phyloP scores from a whole-genome alignment of 2,888 invertebrate genomes.

The Lacanobia oleracea region DNA sequence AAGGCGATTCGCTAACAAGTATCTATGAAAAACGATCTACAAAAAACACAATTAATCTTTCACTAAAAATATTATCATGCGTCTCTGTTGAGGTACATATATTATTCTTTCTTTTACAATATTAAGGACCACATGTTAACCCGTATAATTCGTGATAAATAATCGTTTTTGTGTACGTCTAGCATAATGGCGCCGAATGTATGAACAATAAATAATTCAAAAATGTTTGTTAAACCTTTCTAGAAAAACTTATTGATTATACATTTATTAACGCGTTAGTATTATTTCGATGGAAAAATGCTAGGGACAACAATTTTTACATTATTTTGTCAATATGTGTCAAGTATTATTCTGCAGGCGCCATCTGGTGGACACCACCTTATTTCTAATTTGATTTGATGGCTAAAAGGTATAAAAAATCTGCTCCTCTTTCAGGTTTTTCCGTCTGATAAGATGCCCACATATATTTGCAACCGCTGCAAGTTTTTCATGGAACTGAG shows the following conservation, averaged over 20 bases:
- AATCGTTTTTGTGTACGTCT: slow-evolving; percentile 36
- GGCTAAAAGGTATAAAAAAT: background rate
- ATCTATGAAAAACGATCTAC: slow-evolving; percentile 91
- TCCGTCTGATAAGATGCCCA: slow-evolving; percentile 94
- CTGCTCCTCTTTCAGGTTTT: slow-evolving; percentile 84
- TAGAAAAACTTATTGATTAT: background rate
- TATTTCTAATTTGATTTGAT: background rate
- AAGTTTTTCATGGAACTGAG: slow-evolving; percentile 92
- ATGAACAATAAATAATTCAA: slow-evolving; percentile 2
- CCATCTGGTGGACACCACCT: slow-evolving; percentile 63
- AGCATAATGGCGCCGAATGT: slow-evolving; percentile 64
- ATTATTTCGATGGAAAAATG: background rate
- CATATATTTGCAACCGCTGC: slow-evolving; percentile 93
- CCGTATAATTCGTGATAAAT: slow-evolving; percentile 12
- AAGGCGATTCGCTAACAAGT: slow-evolving; percentile 91
- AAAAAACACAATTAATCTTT: slow-evolving; percentile 92
- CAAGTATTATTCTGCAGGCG: slow-evolving; percentile 55
- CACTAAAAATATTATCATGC: slow-evolving; percentile 94
- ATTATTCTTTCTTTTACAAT: slow-evolving; percentile 35
- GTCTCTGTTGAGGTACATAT: slow-evolving; percentile 93
- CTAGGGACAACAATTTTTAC: background rate
- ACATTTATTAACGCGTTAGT: background rate
- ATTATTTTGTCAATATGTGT: slow-evolving; percentile 14
- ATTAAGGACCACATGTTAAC: slow-evolving; percentile 9
- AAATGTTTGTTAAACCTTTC: slow-evolving; percentile 30